Evolutionary conservation across 2,113 vertebrate species (phyloP), one percentile per base, ranked within the genome.

Genomic region (Corythoichthys intestinalis): DNA sequence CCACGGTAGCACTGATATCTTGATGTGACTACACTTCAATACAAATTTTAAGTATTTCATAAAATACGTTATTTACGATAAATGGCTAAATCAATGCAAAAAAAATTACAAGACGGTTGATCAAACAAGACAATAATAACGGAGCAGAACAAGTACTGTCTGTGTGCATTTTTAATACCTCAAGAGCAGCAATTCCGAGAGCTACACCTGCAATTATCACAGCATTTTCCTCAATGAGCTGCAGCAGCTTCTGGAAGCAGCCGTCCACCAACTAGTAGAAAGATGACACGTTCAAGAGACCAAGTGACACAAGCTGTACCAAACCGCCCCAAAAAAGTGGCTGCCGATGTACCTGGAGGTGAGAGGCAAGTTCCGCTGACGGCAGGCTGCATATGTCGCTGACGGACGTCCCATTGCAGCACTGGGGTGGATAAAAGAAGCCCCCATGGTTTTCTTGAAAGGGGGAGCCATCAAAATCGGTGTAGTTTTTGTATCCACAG

Each of bases 401-500:
- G 0, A 1, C 0, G 0, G 0, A 1, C 37, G 60, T 78, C 12
- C 1, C 0, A 35, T 34, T 13, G 53, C 92, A 93, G 56, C 93
- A 93, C 6, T 8, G 1, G 0, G 10, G 0, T 0, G 93, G 93
- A 35, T 65, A 78, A 15, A 12, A 0, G 0, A 1, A 1, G 0
- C 0, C 0, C 4, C 1, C 57, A 0, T 0, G 0, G 0, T 0
- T 0, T 0, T 0, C 6, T 1, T 73, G 0, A 69, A 83, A 91
- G 3, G 79, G 60, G 0, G 92, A 93, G 47, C 0, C 49, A 0
- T 47, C 47, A 64, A 93, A 93, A 72, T 94, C 90, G 0, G 79
- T 73, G 70, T 88, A 93, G 83, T 85, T 87, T 13, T 15, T 76
- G 85, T 82, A 90, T 75, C 93, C 93, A 34, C 92, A 94, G 85